These are phyloP conservation scores for Brachycybe producta DNA, from an alignment of 2,888 invertebrate species.

Conservation along the genomic window DNA sequence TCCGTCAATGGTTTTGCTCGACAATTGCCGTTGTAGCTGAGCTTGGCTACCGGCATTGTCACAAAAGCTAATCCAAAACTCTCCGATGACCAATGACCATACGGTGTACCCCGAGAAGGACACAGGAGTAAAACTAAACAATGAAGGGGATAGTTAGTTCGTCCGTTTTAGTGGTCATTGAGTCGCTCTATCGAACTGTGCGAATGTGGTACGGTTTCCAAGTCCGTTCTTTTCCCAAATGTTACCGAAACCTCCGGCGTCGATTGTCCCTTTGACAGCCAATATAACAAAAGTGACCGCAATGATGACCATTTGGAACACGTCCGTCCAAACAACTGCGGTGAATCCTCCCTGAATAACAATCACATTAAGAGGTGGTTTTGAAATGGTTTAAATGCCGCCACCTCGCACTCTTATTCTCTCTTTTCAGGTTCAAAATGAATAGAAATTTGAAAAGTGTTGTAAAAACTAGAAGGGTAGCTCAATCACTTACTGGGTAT, in stretches of 20 bases:
- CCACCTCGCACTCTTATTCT: too few species aligned
- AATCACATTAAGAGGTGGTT: not conserved
- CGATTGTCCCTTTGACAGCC: constrained; percentile 7
- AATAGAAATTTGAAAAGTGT: not conserved
- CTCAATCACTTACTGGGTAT: too few species aligned
- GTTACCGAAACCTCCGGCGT: constrained; percentile 5
- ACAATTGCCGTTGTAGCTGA: constrained; percentile 9
- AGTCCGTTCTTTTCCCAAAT: constrained; percentile 11
- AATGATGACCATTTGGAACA: constrained; percentile 11
- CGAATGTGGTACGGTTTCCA: constrained; percentile 7
- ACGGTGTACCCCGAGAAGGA: constrained; percentile 1
- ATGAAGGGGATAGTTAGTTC: not conserved
- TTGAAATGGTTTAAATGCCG: too few species aligned
- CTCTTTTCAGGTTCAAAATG: not conserved
- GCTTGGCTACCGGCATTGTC: not conserved
- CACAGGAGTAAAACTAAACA: not conserved
- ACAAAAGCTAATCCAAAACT: constrained; percentile 2
- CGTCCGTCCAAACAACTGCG: constrained; percentile 14
- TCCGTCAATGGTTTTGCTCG: constrained; percentile 4
- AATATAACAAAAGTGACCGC: not conserved
- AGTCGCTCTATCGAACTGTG: not conserved
- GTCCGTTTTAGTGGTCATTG: not conserved
- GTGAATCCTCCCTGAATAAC: constrained; percentile 12
- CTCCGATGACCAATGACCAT: constrained; percentile 11
- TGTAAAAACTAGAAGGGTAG: too few species aligned